These are phyloP conservation scores for Amazona guildingii DNA, from an alignment of 2,113 vertebrate species.

Conservation along the genomic window DNA sequence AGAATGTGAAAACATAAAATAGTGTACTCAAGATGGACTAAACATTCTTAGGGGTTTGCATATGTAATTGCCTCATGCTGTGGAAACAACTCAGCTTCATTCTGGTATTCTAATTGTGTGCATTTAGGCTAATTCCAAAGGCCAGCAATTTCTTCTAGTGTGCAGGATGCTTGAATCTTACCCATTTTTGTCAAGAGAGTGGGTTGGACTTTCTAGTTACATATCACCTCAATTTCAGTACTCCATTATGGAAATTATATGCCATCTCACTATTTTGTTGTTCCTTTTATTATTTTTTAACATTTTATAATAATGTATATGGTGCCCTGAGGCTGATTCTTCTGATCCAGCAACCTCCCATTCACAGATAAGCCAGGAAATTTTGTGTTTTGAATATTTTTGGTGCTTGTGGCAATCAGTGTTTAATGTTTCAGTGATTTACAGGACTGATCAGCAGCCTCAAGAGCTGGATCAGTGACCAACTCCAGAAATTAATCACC, in stretches of 20 bases:
- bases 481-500: not conserved
- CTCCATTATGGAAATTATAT: not conserved
- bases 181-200: not conserved
- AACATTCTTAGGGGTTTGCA: not conserved
- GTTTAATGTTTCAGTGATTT: not conserved
- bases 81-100: not conserved
- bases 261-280: not conserved
- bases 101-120: not conserved
- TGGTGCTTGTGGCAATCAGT: not conserved
- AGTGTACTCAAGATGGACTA: not conserved
- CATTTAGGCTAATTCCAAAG: not conserved
- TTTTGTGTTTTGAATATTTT: not conserved
- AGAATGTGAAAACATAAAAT: not conserved
- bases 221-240: not conserved
- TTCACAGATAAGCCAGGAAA: not conserved
- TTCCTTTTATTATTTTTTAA: not conserved
- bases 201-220: not conserved
- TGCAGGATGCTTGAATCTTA: not conserved
- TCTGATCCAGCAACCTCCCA: not conserved
- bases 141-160: not conserved
- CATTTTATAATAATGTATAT: not conserved
- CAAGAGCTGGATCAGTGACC: not conserved
- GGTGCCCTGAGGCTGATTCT: slow-evolving; percentile 32
- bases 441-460: not conserved
- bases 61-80: not conserved